Conservation (phyloP, 2,797 vertebrate genomes). For the Lycodopsis pacificus region DNA sequence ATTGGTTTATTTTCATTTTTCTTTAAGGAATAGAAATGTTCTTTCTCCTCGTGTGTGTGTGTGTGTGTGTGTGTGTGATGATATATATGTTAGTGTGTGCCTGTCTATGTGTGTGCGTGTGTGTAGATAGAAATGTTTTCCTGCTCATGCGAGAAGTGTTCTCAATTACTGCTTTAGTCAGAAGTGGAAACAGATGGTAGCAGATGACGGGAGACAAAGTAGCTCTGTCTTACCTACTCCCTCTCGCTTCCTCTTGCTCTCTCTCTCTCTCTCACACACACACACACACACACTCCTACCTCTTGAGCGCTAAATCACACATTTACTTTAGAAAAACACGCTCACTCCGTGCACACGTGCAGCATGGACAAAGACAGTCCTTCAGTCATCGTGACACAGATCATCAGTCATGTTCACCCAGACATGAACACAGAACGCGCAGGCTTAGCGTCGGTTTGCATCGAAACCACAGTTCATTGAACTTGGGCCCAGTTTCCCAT, state of each 20-base stretch:
- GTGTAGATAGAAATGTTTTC: constrained; percentile 81
- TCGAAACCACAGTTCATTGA: constrained; percentile 64
- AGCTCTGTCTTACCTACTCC: constrained; percentile 77
- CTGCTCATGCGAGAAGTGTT: constrained; percentile 85
- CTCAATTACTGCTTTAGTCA: constrained; percentile 84
- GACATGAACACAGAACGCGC: constrained; percentile 64
- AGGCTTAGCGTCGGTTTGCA: constrained; percentile 50
- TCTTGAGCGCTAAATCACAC: constrained; percentile 56
- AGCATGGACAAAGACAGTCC: constrained; percentile 64
- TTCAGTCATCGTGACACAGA: constrained; percentile 72
- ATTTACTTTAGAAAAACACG: constrained; percentile 58
- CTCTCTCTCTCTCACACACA: constrained; percentile 35
- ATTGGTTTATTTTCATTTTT: constrained; percentile 80
- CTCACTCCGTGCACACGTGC: constrained; percentile 46
- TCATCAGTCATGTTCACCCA: constrained; percentile 68
- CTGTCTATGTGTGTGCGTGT: constrained; percentile 12
- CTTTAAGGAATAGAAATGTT: constrained; percentile 78
- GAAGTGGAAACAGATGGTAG: constrained; percentile 87
- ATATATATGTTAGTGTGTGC: constrained; percentile 7
- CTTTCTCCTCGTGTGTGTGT: constrained; percentile 47
- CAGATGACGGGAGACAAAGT: constrained; percentile 84
- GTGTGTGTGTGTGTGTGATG: constrained; percentile 2
- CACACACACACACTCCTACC: constrained; percentile 39
- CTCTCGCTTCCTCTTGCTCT: constrained; percentile 40
- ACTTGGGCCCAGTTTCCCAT: constrained; percentile 61